Conservation (phyloP, 2,797 vertebrate species). For the Psittacula derbiana region DNA sequence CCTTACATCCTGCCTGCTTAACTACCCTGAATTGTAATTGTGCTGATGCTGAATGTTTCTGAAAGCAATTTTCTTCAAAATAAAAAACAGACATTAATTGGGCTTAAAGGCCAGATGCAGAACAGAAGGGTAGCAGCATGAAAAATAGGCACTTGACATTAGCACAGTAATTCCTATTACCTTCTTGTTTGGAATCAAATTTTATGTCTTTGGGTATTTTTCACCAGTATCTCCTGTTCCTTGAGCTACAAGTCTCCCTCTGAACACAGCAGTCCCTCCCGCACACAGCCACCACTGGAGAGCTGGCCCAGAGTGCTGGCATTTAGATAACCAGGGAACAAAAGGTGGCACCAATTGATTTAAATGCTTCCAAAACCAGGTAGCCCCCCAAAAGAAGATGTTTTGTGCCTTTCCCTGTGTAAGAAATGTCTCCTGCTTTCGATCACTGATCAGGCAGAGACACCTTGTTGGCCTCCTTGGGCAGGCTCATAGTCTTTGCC, state of each 20-base stretch:
- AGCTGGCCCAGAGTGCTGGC: fast-evolving
- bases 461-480: background rate
- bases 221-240: background rate
- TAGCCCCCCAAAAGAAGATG: background rate
- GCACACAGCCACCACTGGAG: background rate
- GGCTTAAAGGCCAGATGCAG: background rate
- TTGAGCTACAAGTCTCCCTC: background rate
- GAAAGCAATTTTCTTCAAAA: background rate
- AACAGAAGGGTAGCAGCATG: background rate
- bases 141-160: background rate
- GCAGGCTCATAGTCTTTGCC: background rate
- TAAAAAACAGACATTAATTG: background rate
- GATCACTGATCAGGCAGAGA: fast-evolving
- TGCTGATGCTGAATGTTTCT: background rate
- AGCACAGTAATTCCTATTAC: background rate
- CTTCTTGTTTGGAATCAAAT: background rate
- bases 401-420: background rate
- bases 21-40: background rate
- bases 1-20: background rate
- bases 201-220: background rate
- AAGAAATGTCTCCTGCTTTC: background rate
- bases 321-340: background rate
- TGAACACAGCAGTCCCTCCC: background rate
- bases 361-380: background rate
- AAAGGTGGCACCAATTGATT: background rate